Evolutionary conservation across 1,140 invertebrate genomes (phyloP).

Genomic region (Papilio dardanus): DNA sequence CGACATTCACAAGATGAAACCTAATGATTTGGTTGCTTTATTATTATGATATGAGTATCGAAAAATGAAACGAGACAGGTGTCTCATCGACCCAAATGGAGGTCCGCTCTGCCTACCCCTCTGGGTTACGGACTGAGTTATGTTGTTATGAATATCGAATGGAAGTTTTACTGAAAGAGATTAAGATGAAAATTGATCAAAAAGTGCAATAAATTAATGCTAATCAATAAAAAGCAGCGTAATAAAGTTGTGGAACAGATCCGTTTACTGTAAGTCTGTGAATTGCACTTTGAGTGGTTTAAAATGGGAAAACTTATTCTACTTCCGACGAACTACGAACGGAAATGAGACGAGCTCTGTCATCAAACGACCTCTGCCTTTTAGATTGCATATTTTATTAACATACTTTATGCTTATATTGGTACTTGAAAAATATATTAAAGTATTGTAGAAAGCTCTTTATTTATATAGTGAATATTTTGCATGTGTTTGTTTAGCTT

Average conservation of each 20-base stretch:
- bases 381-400: conserved; percentile 18
- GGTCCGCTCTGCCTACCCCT: no score
- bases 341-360: conserved; percentile 16
- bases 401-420: not conserved
- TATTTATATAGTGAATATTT: not conserved
- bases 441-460: not conserved
- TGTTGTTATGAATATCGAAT: no score
- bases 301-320: conserved; percentile 25
- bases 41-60: conserved; percentile 37
- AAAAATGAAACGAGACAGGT: no score
- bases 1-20: conserved; percentile 34
- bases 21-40: conserved; percentile 37
- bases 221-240: not conserved
- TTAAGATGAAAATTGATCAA: no score
- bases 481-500: no score
- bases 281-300: conserved; percentile 11
- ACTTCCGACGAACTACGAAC: conserved; percentile 7
- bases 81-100: no score
- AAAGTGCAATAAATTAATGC: no score
- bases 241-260: not conserved
- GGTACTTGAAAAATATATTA: not conserved
- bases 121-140: no score
- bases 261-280: not conserved
- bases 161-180: no score
- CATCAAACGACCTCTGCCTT: not conserved